Conservation (phyloP, 2,797 vertebrate genomes). For the Taeniopygia guttata region DNA sequence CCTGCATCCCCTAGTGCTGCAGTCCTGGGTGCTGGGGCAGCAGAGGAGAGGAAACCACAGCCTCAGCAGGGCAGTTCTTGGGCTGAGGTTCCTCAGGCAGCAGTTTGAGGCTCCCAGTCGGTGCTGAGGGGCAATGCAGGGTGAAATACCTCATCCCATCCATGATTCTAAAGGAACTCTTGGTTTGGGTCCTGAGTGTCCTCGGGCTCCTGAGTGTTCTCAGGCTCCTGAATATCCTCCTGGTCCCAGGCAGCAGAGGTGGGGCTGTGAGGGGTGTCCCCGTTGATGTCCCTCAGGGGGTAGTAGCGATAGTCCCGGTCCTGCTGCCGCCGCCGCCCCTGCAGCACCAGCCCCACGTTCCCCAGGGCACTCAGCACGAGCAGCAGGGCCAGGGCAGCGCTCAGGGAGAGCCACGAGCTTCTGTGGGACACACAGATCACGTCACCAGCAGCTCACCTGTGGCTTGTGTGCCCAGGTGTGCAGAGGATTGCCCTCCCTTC, state of each 20-base stretch:
- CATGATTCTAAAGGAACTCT: neutral
- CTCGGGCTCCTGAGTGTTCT: neutral
- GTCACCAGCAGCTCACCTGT: neutral
- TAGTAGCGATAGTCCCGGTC: neutral
- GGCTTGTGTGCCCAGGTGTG: neutral
- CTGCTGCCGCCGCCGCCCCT: neutral
- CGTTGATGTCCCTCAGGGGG: neutral
- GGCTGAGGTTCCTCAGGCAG: neutral
- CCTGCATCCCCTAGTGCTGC: neutral
- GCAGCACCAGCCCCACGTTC: neutral
- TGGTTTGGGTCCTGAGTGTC: neutral
- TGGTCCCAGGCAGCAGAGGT: neutral
- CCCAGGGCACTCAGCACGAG: neutral
- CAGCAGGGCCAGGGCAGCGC: neutral
- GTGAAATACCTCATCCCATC: neutral
- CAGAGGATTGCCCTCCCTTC: neutral
- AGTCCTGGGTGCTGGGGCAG: neutral
- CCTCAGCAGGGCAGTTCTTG: too few species aligned
- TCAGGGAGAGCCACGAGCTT: neutral
- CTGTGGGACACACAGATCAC: neutral
- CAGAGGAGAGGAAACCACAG: neutral
- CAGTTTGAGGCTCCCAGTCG: neutral
- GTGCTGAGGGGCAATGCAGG: neutral
- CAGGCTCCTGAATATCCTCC: fast-evolving
- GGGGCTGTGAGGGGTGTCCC: neutral